A percentile compares a stretch with the other conserved stretches of the same genome.
These are phyloP conservation scores for Alexandromys oeconomus DNA, from an alignment of 2,797 vertebrate species.

Conservation along the genomic window DNA sequence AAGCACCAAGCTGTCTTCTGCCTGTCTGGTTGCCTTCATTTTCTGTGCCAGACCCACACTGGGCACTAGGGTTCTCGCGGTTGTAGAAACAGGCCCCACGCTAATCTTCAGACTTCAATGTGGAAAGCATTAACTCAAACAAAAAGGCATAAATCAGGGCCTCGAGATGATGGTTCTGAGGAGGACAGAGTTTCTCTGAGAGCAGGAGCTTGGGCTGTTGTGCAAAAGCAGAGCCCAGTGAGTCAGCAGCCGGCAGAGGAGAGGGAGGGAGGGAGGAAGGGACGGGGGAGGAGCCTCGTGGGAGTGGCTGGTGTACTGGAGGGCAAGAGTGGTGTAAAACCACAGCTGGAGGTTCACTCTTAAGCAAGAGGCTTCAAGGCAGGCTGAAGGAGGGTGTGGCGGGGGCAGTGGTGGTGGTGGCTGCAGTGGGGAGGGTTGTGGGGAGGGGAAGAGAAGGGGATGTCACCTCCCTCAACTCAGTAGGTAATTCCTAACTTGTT, in stretches of 20 bases:
- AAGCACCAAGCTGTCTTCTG: not conserved
- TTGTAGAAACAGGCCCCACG: slow-evolving; percentile 1
- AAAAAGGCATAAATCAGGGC: slow-evolving; percentile 78
- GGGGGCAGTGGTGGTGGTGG: not conserved
- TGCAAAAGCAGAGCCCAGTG: slow-evolving; percentile 62
- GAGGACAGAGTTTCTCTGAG: slow-evolving; percentile 54
- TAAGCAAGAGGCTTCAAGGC: slow-evolving; percentile 58
- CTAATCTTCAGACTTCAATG: slow-evolving; percentile 72
- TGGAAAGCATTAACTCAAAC: slow-evolving; percentile 77
- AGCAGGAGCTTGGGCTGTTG: slow-evolving; percentile 24
- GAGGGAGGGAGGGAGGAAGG: not conserved
- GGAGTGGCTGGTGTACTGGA: not conserved
- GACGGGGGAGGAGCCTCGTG: not conserved
- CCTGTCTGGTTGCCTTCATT: not conserved
- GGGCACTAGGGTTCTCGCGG: slow-evolving; percentile 53
- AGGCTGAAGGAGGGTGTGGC: not conserved
- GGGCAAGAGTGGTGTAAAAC: not conserved
- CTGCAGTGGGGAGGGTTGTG: not conserved
- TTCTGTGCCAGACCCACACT: slow-evolving; percentile 43
- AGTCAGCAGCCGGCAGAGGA: slow-evolving; percentile 70
- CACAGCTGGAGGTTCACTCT: slow-evolving; percentile 61
- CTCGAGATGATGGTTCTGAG: not conserved
- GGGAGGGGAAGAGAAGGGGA: not conserved
- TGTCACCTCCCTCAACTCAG: slow-evolving; percentile 8
- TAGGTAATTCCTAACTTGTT: slow-evolving; percentile 40